phyloP scores from a whole-genome alignment of 2,888 invertebrate genomes.

The Drosophila engyochracea region DNA sequence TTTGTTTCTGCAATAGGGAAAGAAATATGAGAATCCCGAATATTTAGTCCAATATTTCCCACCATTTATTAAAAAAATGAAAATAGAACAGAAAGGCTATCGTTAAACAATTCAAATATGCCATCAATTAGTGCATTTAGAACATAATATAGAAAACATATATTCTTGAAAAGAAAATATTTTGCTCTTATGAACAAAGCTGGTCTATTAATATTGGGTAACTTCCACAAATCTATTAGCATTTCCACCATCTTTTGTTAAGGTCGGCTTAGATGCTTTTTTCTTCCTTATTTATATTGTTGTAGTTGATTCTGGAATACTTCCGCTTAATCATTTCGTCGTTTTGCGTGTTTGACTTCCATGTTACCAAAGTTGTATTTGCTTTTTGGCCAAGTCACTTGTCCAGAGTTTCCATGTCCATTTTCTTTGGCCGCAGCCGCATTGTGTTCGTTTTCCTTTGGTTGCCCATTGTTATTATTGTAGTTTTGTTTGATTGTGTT shows the following conservation, averaged over 20 bases:
- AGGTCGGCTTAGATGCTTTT: constrained; percentile 11
- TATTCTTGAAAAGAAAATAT: neutral
- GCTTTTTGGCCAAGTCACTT: constrained; percentile 55
- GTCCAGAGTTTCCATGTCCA: constrained; percentile 40
- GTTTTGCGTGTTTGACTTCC: constrained; percentile 48
- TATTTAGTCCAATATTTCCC: neutral
- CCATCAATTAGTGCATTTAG: neutral
- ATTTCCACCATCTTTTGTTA: constrained; percentile 25
- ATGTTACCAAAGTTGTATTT: constrained; percentile 38
- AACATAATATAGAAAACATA: neutral
- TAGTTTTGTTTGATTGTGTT: constrained; percentile 22
- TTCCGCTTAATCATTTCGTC: constrained; percentile 44
- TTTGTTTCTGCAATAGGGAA: neutral
- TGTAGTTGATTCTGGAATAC: constrained; percentile 21
- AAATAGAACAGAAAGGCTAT: neutral
- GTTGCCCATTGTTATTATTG: constrained; percentile 44
- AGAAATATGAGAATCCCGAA: neutral
- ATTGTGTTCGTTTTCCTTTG: constrained; percentile 41
- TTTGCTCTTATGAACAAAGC: constrained; percentile 1
- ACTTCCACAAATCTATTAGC: constrained; percentile 15
- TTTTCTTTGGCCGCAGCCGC: constrained; percentile 21
- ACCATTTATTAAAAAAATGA: neutral
- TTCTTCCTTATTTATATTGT: constrained; percentile 9
- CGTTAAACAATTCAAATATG: constrained; percentile 5
- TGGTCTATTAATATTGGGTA: constrained; percentile 21